Evolutionary conservation across 35 echinoderm and acorn worm genomes (phyloP).

Genomic region (Nesometra sesokonis): DNA sequence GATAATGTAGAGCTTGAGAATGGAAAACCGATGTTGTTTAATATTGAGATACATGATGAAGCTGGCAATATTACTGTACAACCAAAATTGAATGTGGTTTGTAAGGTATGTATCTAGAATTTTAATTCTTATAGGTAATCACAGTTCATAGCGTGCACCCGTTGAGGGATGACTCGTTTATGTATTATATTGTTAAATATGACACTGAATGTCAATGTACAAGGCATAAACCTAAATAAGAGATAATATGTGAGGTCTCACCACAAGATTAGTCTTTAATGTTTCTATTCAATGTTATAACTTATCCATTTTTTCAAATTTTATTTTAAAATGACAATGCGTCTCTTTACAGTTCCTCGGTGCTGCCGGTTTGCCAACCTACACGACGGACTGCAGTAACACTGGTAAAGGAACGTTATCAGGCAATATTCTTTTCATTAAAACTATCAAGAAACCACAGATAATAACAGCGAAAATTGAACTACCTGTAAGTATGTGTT

Average conservation of each 20-base stretch:
- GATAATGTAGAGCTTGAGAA: constrained; percentile 47
- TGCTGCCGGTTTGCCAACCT: constrained; percentile 42
- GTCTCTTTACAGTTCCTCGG: constrained; percentile 50
- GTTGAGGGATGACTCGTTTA: too few species aligned
- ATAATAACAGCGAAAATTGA: constrained; percentile 58
- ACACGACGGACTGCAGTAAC: constrained; percentile 51
- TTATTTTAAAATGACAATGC: not conserved
- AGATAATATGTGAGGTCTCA: too few species aligned
- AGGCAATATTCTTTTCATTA: constrained; percentile 50
- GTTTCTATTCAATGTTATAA: too few species aligned
- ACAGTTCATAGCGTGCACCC: too few species aligned
- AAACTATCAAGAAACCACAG: constrained; percentile 60
- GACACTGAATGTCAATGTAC: too few species aligned
- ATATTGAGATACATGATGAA: constrained; percentile 61
- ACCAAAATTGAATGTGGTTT: constrained; percentile 50
- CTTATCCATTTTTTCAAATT: too few species aligned
- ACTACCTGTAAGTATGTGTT: constrained; percentile 41
- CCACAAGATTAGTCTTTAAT: too few species aligned
- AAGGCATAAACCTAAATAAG: too few species aligned
- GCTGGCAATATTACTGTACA: constrained; percentile 75
- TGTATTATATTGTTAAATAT: too few species aligned
- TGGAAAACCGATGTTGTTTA: constrained; percentile 43
- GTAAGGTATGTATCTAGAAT: constrained; percentile 40
- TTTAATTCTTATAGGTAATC: too few species aligned
- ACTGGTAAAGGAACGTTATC: constrained; percentile 59